These are phyloP conservation scores for Catharus minimus DNA, from an alignment of 2,113 vertebrate species.

Conservation along the genomic window DNA sequence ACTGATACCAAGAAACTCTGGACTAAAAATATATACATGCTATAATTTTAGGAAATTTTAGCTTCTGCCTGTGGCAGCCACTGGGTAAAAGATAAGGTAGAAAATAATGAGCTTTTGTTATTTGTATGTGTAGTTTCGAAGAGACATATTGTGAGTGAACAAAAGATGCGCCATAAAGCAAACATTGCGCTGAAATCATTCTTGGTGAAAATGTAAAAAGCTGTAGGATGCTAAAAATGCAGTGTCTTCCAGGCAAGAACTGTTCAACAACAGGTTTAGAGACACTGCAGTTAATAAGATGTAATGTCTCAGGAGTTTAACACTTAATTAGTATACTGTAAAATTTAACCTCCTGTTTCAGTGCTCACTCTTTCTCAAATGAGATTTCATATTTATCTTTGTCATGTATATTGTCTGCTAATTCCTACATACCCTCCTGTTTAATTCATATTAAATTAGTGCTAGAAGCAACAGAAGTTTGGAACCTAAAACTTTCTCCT, in stretches of 20 bases:
- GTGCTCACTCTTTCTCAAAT: neutral
- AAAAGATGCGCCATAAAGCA: constrained; percentile 28
- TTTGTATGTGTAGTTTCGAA: neutral
- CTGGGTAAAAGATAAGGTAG: neutral
- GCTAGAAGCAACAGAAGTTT: neutral
- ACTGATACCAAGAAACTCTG: neutral
- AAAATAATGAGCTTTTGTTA: constrained; percentile 32
- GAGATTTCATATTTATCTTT: neutral
- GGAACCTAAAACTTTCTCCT: neutral
- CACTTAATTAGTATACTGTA: neutral
- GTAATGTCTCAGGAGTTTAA: neutral
- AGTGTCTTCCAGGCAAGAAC: neutral
- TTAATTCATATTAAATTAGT: neutral
- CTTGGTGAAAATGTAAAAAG: neutral
- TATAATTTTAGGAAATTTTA: neutral
- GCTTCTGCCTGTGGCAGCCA: neutral
- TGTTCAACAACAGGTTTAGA: neutral
- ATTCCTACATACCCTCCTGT: neutral
- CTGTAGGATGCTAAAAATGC: neutral
- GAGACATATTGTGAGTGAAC: neutral
- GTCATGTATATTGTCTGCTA: neutral
- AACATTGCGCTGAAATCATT: neutral
- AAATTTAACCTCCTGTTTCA: neutral
- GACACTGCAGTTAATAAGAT: neutral
- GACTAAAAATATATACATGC: neutral